Conservation (phyloP, 2,888 invertebrate species). For the Philonicus albiceps region DNA sequence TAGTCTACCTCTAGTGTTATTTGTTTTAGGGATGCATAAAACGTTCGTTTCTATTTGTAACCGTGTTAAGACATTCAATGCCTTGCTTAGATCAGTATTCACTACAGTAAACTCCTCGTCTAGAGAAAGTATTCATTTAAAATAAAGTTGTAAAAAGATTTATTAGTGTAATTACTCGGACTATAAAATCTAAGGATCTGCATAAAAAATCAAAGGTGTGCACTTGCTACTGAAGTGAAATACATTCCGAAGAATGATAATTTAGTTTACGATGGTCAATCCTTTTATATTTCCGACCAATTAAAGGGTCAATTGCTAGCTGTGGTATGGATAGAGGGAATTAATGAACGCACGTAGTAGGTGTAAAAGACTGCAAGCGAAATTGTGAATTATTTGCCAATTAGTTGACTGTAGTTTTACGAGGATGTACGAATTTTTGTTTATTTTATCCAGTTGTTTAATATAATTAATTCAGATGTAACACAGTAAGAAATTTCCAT, state of each 20-base stretch:
- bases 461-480: neutral
- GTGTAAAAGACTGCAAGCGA: neutral
- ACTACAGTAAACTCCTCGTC: neutral
- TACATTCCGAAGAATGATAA: neutral
- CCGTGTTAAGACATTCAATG: neutral
- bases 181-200: neutral
- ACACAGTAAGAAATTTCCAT: neutral
- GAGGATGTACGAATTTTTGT: neutral
- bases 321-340: neutral
- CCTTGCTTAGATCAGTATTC: constrained; percentile 19
- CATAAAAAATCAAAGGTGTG: neutral
- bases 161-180: neutral
- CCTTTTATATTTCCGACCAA: neutral
- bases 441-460: neutral
- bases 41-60: constrained; percentile 8
- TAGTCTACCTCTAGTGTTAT: constrained; percentile 1
- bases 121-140: neutral
- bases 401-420: neutral
- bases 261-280: neutral
- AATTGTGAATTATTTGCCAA: neutral
- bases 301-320: neutral
- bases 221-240: neutral
- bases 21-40: neutral
- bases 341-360: neutral
- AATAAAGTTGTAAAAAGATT: neutral